Evolutionary conservation across 2,113 vertebrate genomes (phyloP).

Genomic region (Osmerus mordax): DNA sequence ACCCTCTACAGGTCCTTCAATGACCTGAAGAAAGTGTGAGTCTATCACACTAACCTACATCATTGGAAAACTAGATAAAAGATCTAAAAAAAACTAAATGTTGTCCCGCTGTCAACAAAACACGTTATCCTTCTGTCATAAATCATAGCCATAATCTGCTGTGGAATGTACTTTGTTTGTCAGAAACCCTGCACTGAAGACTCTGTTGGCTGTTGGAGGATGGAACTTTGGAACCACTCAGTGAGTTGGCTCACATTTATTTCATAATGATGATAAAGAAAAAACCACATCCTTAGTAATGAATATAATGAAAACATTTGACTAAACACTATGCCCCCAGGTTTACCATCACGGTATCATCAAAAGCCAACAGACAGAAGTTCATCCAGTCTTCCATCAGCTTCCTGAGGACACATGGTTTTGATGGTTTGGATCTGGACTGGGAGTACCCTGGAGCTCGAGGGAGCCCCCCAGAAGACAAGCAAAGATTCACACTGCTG

Average conservation of each 20-base stretch:
- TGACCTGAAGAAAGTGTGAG: conserved; percentile 62
- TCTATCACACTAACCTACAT: not conserved
- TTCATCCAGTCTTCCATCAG: conserved; percentile 75
- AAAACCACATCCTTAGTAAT: not conserved
- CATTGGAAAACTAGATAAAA: not conserved
- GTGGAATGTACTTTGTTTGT: not conserved
- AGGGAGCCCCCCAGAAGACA: conserved; percentile 74
- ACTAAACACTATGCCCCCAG: conserved; percentile 27
- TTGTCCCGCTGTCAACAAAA: too few relatives aligned
- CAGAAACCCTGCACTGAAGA: conserved; percentile 73
- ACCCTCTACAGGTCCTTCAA: conserved; percentile 71
- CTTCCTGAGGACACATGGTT: conserved; percentile 65
- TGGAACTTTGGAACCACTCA: conserved; percentile 69
- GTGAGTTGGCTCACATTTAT: conserved; percentile 49
- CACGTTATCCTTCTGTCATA: not conserved
- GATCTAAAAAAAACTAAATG: too few relatives aligned
- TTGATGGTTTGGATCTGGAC: conserved; percentile 79
- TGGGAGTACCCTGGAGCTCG: conserved; percentile 74
- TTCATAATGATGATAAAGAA: not conserved
- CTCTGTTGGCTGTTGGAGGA: conserved; percentile 73
- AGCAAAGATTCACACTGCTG: conserved; percentile 69
- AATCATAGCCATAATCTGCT: not conserved
- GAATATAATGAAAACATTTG: not conserved
- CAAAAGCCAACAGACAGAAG: conserved; percentile 55
- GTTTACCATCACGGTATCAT: conserved; percentile 70